phyloP scores from a whole-genome alignment of 2,113 vertebrate genomes.

The Coracopsis vasa region DNA sequence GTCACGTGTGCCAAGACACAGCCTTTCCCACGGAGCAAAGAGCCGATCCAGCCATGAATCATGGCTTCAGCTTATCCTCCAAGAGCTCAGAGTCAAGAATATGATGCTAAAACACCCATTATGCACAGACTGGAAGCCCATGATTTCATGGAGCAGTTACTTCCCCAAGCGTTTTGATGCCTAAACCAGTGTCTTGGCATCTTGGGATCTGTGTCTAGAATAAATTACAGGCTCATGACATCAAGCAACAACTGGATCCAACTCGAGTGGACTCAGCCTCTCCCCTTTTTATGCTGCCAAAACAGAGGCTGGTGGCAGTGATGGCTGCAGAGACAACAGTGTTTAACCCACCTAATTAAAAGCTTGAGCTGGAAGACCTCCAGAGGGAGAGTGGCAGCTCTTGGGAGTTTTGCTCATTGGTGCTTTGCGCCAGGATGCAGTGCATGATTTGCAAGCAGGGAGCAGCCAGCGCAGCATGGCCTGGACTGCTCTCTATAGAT shows the following conservation, averaged over 20 bases:
- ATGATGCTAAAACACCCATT: neutral
- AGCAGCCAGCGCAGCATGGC: neutral
- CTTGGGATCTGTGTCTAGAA: neutral
- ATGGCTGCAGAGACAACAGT: neutral
- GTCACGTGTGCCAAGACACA: rapidly evolving
- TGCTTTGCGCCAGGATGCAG: neutral
- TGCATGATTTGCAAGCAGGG: neutral
- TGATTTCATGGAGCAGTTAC: neutral
- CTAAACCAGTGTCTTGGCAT: neutral
- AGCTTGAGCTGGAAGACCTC: neutral
- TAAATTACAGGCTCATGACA: neutral
- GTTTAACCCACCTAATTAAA: neutral
- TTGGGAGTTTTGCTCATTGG: rapidly evolving
- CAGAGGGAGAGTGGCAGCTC: neutral
- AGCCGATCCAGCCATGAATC: neutral
- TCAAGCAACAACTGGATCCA: neutral
- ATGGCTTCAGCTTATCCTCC: neutral
- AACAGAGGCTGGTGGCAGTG: neutral
- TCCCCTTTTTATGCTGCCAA: neutral
- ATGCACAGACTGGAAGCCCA: neutral
- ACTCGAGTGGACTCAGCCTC: neutral
- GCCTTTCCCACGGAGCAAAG: neutral
- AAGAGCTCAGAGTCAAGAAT: neutral
- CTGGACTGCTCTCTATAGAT: neutral
- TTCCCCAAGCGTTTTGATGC: neutral